Evolutionary conservation across 2,113 vertebrate species (phyloP).

Genomic region (Romanogobio albipinnatus): DNA sequence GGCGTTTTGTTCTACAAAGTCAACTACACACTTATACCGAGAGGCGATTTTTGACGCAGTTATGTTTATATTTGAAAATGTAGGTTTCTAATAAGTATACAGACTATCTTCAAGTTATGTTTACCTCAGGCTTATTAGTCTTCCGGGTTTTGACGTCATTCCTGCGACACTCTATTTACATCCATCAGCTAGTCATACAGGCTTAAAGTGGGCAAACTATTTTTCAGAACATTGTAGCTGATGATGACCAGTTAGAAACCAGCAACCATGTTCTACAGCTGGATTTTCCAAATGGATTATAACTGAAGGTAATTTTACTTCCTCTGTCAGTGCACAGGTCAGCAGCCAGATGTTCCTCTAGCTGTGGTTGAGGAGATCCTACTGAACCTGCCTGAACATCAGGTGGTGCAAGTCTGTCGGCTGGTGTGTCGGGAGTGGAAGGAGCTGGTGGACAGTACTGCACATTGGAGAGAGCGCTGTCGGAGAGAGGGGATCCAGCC

Average conservation of each 20-base stretch:
- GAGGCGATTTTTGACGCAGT: too few relatives aligned
- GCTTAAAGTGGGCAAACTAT: neutral
- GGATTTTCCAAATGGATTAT: neutral
- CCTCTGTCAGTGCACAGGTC: neutral
- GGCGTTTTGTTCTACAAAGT: too few relatives aligned
- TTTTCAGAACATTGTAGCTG: neutral
- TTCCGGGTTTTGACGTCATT: too few relatives aligned
- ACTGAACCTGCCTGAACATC: slow-evolving; percentile 59
- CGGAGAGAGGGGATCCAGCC: slow-evolving; percentile 66
- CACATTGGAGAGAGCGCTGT: slow-evolving; percentile 72
- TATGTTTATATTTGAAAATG: too few relatives aligned
- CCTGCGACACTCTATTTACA: neutral
- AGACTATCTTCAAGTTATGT: too few relatives aligned
- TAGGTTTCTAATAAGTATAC: too few relatives aligned
- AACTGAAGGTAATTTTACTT: neutral
- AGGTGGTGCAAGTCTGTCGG: slow-evolving; percentile 67
- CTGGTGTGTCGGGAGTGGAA: slow-evolving; percentile 73
- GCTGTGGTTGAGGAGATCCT: slow-evolving; percentile 74
- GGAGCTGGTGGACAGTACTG: slow-evolving; percentile 69
- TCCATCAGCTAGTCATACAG: too few relatives aligned
- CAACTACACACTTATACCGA: too few relatives aligned
- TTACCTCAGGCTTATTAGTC: too few relatives aligned
- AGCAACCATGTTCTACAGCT: neutral
- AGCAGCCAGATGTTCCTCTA: slow-evolving; percentile 56
- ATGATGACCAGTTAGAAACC: neutral